Percentiles rank a stretch among this genome's conserved stretches.
Conservation (phyloP, 2,797 vertebrate genomes). For the Knipowitschia caucasica region DNA sequence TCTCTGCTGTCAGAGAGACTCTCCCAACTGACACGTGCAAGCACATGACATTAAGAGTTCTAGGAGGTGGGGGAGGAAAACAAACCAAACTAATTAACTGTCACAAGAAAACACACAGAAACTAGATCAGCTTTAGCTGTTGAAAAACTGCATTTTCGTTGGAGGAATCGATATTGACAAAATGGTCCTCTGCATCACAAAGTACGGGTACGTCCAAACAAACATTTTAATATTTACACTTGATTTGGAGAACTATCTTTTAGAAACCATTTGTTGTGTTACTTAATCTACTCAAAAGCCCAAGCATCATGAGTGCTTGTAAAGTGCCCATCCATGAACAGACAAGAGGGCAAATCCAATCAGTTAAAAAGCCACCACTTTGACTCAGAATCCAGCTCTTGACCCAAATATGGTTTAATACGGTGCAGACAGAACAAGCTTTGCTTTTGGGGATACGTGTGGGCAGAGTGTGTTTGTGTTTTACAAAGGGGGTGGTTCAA, state of each 20-base stretch:
- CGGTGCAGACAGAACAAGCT: constrained; percentile 9
- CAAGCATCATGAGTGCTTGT: constrained; percentile 31
- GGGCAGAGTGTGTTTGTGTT: too few species aligned
- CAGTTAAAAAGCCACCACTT: constrained; percentile 61
- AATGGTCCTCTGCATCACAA: too few species aligned
- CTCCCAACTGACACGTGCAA: constrained; percentile 16
- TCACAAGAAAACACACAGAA: constrained; percentile 11
- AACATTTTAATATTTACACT: neutral
- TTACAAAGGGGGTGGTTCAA: too few species aligned
- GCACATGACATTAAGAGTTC: constrained; percentile 13
- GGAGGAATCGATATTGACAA: neutral
- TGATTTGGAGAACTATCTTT: neutral
- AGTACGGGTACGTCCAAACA: neutral
- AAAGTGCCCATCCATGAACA: constrained; percentile 40
- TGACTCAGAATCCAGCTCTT: constrained; percentile 41
- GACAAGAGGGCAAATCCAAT: constrained; percentile 59
- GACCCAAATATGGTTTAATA: constrained; percentile 53
- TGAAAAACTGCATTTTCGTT: neutral
- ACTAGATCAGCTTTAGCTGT: neutral
- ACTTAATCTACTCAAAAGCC: constrained; percentile 21
- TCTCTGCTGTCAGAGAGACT: constrained; percentile 20
- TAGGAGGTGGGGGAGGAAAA: constrained; percentile 6
- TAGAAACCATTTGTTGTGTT: neutral
- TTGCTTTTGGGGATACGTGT: constrained; percentile 26
- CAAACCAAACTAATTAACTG: constrained; percentile 23